Evolutionary conservation across 2,797 vertebrate genomes (phyloP), one percentile per base, ranked within the genome.

Genomic region (Petrocephalus schoutedeni): DNA sequence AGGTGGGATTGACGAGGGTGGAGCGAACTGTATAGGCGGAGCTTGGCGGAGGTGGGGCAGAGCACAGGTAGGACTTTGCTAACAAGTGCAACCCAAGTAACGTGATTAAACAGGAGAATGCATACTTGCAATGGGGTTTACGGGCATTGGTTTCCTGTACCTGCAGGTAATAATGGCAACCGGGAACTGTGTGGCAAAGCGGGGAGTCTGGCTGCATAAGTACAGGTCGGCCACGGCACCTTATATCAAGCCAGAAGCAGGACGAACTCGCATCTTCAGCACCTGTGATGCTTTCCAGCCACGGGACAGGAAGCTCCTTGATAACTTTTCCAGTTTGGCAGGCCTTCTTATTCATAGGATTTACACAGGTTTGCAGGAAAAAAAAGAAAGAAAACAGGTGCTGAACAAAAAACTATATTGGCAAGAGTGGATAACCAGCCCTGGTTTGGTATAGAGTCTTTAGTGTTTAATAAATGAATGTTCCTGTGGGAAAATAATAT

Each of bases 401-500:
- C 16, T 49, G 74, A 51, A 83, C 16, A 64, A 28, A 59, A 80
- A 59, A 53, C 10, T 58, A 21, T 67, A 64, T 61, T 82, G 57
- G 90, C 0, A 89, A 93, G 92, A 92, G 82, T 85, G 77, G 92
- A 93, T 91, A 90, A 90, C 86, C 88, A 91, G 56, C 51, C 49
- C 92, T 80, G 91, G 92, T 92, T 93, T 92, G 90, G 90, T 92
- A 91, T 90, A 92, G 92, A 94, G 53, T 85, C 7, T 86, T 86
- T 14, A 83, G 80, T 54, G 80, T 86, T n/a, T 86, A 32, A 85
- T 28, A 57, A 57, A 85, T 85, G 51, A 23, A 41, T 54, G 59
- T 53, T 93, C 90, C 92, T 95, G 92, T 95, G 95, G 94, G 90
- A 88, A 94, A 91, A 94, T 92, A 95, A 93, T 91, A 89, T 93